A percentile compares a stretch with the other conserved stretches of the same genome.
Evolutionary conservation across 2,888 invertebrate species (phyloP).

Genomic region (Latrodectus hesperus): DNA sequence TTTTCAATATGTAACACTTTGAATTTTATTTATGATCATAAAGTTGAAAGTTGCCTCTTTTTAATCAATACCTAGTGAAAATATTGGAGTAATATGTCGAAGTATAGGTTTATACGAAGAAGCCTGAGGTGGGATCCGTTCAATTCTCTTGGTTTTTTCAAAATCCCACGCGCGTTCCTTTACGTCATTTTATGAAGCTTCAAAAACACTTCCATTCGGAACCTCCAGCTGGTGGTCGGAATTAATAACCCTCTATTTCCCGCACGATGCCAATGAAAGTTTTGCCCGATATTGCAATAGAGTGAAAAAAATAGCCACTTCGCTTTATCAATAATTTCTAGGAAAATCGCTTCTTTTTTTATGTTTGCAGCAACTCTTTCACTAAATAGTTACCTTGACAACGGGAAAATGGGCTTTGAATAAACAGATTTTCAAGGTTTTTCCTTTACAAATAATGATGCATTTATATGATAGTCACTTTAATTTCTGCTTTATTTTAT

Average conservation of each 20-base stretch:
- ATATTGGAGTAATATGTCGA: not conserved
- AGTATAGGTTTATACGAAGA: not conserved
- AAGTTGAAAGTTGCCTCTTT: too few relatives aligned
- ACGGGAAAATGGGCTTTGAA: not conserved
- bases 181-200: not conserved
- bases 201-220: not conserved
- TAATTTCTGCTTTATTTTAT: too few relatives aligned
- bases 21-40: too few relatives aligned
- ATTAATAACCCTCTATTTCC: not conserved
- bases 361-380: conserved; percentile 29
- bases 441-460: too few relatives aligned
- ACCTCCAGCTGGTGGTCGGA: not conserved
- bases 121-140: not conserved
- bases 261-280: not conserved
- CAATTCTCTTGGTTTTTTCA: not conserved
- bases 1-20: too few relatives aligned
- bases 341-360: not conserved
- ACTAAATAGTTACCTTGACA: conserved; percentile 22
- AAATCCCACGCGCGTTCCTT: not conserved
- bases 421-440: not conserved
- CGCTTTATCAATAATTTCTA: conserved; percentile 31
- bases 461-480: too few relatives aligned
- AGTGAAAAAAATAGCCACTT: not conserved
- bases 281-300: not conserved
- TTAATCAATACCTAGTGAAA: not conserved